Evolutionary conservation across 2,797 vertebrate species (phyloP), one percentile per base, ranked within the genome.

Genomic region (Manis pentadactyla): DNA sequence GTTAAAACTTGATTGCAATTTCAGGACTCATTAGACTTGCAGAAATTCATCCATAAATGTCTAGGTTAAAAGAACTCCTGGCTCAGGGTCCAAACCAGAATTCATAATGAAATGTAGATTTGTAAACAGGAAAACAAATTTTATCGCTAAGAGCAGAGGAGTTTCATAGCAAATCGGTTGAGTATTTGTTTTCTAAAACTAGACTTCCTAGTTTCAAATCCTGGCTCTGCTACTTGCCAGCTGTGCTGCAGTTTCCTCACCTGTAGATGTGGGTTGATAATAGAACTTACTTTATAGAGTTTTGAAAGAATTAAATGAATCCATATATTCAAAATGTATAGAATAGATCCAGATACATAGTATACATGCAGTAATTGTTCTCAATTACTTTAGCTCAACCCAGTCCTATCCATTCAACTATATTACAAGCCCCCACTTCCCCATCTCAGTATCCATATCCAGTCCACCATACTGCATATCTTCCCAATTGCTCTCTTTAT

Each of bases 121-220:
- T 23, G 12, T 79, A 64, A 87, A 39, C 23, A 93, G 14, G 61
- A 82, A 95, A 84, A 77, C 5, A 31, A 15, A 59, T 66, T 88
- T 87, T 87, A 75, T 87, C n/a, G 49, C 15, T 61, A 53, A 82
- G 31, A 59, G 90, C 95, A 96, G 95, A 97, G 68, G 94, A 96
- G 21, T 95, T 95, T 96, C 69, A 23, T 39, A 78, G 87, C 69
- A 96, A 97, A 94, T 92, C 51, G 53, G 55, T 23, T 84, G 27
- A 79, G 17, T 63, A 63, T 88, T 53, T 81, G 14, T 63, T 95
- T 64, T 74, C 37, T 92, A 85, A 94, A 95, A 27, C n/a, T 71
- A 78, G 51, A 69, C 23, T 18, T n/a, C 31, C 75, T 87, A 42
- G 4, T 61, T 93, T 92, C 37, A 87, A 92, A 87, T 75, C 34